Base-by-base conservation (phyloP, 2,888 invertebrate genomes). In the Hirtodrosophila trivittata region DNA sequence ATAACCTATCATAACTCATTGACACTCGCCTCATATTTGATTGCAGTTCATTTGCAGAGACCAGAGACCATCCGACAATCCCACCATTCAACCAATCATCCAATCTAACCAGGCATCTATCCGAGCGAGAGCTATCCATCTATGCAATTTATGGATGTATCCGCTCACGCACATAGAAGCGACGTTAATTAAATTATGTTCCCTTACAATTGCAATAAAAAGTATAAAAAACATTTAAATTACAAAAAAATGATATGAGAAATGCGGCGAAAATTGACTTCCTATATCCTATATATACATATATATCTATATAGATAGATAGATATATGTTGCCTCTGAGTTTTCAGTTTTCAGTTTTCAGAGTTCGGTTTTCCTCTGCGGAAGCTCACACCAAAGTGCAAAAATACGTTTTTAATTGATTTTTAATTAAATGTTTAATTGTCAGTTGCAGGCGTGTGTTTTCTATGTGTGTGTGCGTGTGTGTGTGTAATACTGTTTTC, bases 361-460 rank as follows among this genome's bases (percentile, higher is more conserved):
- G 5, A 25, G 8, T 47, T 35, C 14, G 6, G 1, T 30, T 25
- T 50, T 45, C 18, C n/a, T 16, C 4, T 10, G 52, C 41, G 10
- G 32, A 9, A 18, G 12, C 39, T 49, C 35, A 25, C 54, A 65
- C 49, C 71, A 62, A 64, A 67, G 62, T 75, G 75, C 70, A 70
- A 67, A 75, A 75, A 74, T 74, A 67, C 64, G 57, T 59, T 72
- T 80, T 77, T 68, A 83, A 80, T 80, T 83, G 83, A 80, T 80
- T 80, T 77, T 80, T 77, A 75, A 80, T 80, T 80, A 83, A 80
- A 80, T 83, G 83, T 83, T 80, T 75, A 75, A 80, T 77, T 80
- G 80, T 77, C 80, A 77, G 75, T 73, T 83, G 75, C 83, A 77
- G 75, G 52, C 76, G 63, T 37, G 43, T 56, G 47, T 55, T 35